A percentile compares a stretch with the other conserved stretches of the same genome.
phyloP scores from a whole-genome alignment of 2,113 vertebrate genomes.

The Catagonus wagneri region DNA sequence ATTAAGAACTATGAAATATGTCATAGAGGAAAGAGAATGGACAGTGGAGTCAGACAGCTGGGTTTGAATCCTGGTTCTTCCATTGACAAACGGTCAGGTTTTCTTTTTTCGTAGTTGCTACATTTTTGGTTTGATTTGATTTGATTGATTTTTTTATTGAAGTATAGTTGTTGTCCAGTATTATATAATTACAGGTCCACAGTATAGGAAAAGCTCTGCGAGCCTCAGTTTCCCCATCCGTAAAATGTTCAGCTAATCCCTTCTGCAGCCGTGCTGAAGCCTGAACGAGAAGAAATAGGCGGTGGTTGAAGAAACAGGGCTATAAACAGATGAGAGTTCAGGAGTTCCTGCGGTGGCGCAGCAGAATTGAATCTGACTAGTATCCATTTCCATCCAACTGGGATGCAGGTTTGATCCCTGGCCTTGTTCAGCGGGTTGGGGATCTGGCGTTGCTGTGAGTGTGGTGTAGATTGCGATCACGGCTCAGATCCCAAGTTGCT shows the following conservation, averaged over 20 bases:
- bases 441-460: too few relatives aligned
- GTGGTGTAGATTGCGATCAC: too few relatives aligned
- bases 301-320: background rate
- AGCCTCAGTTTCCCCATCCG: background rate
- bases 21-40: background rate
- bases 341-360: too few relatives aligned
- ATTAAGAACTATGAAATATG: constrained; percentile 58
- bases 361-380: too few relatives aligned
- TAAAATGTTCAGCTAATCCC: background rate
- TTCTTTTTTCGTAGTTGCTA: background rate
- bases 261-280: background rate
- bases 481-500: too few relatives aligned
- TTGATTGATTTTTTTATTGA: background rate
- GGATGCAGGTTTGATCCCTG: too few relatives aligned
- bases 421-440: too few relatives aligned
- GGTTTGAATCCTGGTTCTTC: constrained; percentile 32
- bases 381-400: too few relatives aligned
- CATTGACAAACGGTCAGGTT: background rate
- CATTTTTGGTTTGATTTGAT: background rate
- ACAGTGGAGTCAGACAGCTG: background rate
- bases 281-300: background rate
- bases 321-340: background rate
- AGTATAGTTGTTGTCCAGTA: background rate
- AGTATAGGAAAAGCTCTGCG: background rate
- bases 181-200: background rate